phyloP scores from a whole-genome alignment of 2,888 invertebrate genomes.

The Linnaemya tessellans region DNA sequence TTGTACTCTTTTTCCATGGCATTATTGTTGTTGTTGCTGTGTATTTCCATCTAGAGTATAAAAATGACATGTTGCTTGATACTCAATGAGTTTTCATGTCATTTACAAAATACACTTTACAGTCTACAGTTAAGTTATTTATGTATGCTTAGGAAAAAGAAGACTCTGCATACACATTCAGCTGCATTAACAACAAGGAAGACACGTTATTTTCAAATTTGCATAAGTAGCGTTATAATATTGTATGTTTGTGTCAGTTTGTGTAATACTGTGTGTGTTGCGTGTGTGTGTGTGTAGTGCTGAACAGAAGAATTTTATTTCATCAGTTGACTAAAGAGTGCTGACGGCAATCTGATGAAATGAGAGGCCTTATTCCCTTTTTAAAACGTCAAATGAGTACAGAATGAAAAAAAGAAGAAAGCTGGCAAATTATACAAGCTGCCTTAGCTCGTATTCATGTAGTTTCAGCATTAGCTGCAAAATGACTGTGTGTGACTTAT shows the following conservation, averaged over 20 bases:
- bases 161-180: neutral
- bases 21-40: conserved; percentile 48
- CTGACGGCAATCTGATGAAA: conserved; percentile 77
- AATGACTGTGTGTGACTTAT: conserved; percentile 51
- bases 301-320: conserved; percentile 62
- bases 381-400: conserved; percentile 65
- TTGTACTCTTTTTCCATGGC: conserved; percentile 30
- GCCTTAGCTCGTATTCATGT: conserved; percentile 41
- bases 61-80: conserved; percentile 75
- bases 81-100: conserved; percentile 71
- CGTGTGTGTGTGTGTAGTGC: neutral
- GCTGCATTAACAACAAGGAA: conserved; percentile 63
- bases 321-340: conserved; percentile 69
- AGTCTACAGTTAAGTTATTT: conserved; percentile 1
- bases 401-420: conserved; percentile 5
- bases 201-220: conserved; percentile 76
- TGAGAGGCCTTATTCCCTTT: conserved; percentile 72
- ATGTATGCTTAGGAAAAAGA: neutral
- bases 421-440: conserved; percentile 51
- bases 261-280: conserved; percentile 6
- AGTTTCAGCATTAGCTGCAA: conserved; percentile 35
- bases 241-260: conserved; percentile 19
- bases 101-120: conserved; percentile 54
- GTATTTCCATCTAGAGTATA: conserved; percentile 73
- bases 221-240: conserved; percentile 80